Evolutionary conservation across 2,113 vertebrate species (phyloP).

Genomic region (Percopsis transmontana): DNA sequence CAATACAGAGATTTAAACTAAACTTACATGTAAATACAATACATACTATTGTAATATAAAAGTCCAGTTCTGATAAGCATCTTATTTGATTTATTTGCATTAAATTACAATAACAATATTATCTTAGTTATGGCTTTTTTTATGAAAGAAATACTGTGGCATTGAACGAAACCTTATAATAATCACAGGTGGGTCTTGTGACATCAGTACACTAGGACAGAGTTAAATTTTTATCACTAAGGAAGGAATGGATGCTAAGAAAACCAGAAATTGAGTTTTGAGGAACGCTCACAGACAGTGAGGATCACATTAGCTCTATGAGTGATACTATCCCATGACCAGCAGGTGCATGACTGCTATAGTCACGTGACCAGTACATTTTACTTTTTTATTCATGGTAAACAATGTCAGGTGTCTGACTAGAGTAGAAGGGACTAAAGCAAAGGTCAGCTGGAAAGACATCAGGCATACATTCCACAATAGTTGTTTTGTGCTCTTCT

Average conservation of each 20-base stretch:
- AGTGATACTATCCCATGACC: conserved; percentile 56
- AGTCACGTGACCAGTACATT: background rate
- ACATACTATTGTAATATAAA: no score
- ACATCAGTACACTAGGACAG: conserved; percentile 19
- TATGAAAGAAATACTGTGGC: no score
- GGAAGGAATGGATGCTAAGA: background rate
- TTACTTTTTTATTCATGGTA: background rate
- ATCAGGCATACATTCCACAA: background rate
- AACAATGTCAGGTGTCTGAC: background rate
- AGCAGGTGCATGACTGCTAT: conserved; percentile 3
- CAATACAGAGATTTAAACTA: no score
- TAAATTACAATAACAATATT: no score
- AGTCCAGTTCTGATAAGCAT: no score
- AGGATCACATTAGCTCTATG: no score
- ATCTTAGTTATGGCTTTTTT: no score
- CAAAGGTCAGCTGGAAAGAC: no score
- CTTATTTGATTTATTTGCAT: no score
- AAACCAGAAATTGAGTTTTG: conserved; percentile 37
- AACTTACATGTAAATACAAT: no score
- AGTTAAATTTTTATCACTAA: conserved; percentile 29
- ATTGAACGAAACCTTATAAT: no score
- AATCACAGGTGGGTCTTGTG: background rate
- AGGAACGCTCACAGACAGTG: background rate
- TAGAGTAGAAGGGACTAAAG: background rate
- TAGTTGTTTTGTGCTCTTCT: background rate